Percentiles rank a stretch among this genome's conserved stretches.
Conservation (phyloP, 1,140 invertebrate genomes). For the Drosophila ironensis region DNA sequence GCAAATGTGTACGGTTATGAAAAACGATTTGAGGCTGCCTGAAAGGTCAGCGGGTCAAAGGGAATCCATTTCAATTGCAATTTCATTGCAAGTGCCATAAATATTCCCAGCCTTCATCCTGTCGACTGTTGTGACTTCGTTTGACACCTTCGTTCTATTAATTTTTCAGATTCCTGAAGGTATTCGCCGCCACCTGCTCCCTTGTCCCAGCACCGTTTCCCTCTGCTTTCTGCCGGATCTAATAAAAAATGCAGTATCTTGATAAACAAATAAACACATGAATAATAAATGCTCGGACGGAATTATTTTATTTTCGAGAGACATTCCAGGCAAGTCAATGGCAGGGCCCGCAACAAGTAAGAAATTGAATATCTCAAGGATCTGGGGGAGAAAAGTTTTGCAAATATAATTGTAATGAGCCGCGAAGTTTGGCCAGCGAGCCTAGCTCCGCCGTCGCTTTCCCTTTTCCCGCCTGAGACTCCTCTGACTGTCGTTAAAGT, state of each 20-base stretch:
- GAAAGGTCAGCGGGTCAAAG: constrained; percentile 17
- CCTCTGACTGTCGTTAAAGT: constrained; percentile 44
- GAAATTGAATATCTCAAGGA: constrained; percentile 7
- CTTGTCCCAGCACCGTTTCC: not conserved
- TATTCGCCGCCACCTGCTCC: not conserved
- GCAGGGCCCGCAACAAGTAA: not conserved
- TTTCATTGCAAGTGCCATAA: constrained; percentile 11
- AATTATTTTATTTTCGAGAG: too few relatives aligned
- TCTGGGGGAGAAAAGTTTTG: constrained; percentile 10
- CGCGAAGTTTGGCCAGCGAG: constrained; percentile 21
- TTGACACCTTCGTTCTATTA: constrained; percentile 13
- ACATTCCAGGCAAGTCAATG: not conserved
- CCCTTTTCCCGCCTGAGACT: not conserved
- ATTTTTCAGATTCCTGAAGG: constrained; percentile 6
- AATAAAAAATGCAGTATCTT: constrained; percentile 8
- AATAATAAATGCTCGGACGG: too few relatives aligned
- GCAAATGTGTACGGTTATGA: constrained; percentile 8
- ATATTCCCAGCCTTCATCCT: constrained; percentile 1
- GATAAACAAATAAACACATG: constrained; percentile 40
- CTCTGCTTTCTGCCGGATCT: not conserved
- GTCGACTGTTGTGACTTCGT: not conserved
- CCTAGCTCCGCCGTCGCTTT: constrained; percentile 8
- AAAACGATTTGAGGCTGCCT: constrained; percentile 20
- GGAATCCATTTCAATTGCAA: constrained; percentile 7
- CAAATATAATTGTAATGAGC: constrained; percentile 46